Evolutionary conservation across 2,797 vertebrate species (phyloP), one percentile per base, ranked within the genome.

Genomic region (Natrix natrix): DNA sequence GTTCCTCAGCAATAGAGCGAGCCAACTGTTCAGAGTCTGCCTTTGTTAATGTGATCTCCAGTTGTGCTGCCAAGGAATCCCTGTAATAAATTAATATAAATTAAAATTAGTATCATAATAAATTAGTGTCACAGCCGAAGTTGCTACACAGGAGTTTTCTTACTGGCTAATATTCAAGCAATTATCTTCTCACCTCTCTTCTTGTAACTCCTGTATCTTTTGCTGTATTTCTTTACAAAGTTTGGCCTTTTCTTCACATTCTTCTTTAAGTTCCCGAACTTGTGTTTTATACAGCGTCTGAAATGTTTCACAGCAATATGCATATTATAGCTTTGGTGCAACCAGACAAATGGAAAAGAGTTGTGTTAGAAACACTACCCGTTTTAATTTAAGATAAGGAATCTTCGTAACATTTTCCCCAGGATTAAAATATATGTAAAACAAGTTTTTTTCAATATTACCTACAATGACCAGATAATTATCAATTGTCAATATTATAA

Each of bases 251-350:
- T 99, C 99, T 63, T 99, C 98, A 94, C 98, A 97, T 92, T 99
- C 99, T 91, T 99, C 99, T 95, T 99, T 99, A 95, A 99, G 97
- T 97, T 99, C 99, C 48, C 98, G 98, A 94, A 99, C 98, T 97
- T 99, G 99, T 0, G 99, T 99, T 97, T 99, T 99, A 97, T 99
- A 99, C 26, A 99, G 98, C 12, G 99, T 99, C 99, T 99, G 93
- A 78, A 96, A 56, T 93, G 56, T 89, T 92, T 91, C 96, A 95
- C 89, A 17, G 54, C 95, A 94, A 96, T 59, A 22, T 0, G 24
- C 0, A 0, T 78, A 57, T 83, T 91, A 2, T 8, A 90, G 54
- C 43, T 87, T 48, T 32, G 92, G 13, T 6, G 37, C 32, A 59
- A 43, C 57, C 37, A 5, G 94, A 69, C 88, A 22, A 93, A 60